These are phyloP conservation scores for Pteropus rufus DNA, from an alignment of 2,797 vertebrate species.

Conservation along the genomic window DNA sequence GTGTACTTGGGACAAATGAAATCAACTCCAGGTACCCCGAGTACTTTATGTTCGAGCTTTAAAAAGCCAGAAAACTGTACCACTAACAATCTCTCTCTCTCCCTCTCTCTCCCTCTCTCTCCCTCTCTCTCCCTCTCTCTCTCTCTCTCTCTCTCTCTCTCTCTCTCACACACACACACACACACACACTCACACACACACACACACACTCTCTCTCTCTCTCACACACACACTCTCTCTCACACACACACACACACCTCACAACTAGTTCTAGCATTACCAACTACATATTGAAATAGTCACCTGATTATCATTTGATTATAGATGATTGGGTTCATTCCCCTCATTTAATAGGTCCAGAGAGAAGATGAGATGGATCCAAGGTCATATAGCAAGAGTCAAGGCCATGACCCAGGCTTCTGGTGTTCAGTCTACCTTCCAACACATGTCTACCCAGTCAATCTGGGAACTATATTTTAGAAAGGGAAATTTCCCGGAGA, in stretches of 20 bases:
- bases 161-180: neutral
- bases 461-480: neutral
- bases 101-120: too few relatives aligned
- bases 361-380: neutral
- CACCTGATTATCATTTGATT: neutral
- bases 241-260: neutral
- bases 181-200: neutral
- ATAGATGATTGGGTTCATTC: neutral
- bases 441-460: neutral
- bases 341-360: neutral
- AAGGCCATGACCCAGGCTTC: neutral
- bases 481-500: neutral
- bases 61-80: neutral
- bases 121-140: too few relatives aligned
- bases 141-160: too few relatives aligned
- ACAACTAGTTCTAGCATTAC: neutral
- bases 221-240: neutral
- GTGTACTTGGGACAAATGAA: neutral
- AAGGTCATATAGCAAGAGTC: neutral
- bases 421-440: too few relatives aligned
- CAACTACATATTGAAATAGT: neutral
- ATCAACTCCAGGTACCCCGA: neutral
- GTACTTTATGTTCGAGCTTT: neutral
- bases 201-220: neutral
- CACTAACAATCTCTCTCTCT: neutral